Conservation (phyloP, 1,140 invertebrate species). For the Bombus pyrosoma region DNA sequence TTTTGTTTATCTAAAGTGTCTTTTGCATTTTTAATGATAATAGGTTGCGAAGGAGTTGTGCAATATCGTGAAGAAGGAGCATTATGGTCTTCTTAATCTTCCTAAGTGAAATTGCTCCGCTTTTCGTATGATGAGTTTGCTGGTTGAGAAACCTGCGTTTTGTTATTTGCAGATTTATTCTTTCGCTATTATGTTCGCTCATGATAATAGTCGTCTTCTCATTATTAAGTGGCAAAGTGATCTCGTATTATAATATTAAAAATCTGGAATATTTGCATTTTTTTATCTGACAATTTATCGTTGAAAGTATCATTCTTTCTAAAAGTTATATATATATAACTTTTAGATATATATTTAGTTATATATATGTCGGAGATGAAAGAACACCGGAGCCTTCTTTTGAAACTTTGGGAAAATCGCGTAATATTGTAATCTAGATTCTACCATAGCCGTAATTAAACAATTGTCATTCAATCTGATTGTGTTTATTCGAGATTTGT, state of each 20-base stretch:
- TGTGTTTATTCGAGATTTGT: no score
- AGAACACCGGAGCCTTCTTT: no score
- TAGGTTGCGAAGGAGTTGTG: neutral
- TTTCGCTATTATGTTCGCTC: neutral
- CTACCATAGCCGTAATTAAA: no score
- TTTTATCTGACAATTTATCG: no score
- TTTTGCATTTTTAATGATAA: slow-evolving; percentile 1
- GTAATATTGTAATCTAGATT: no score
- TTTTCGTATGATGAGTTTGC: neutral
- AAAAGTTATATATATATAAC: no score
- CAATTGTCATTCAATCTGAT: no score
- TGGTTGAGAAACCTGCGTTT: neutral
- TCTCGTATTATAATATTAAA: neutral
- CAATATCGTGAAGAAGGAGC: neutral
- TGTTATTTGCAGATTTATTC: neutral
- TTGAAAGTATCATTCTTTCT: no score
- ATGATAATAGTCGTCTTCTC: neutral
- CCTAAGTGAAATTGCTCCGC: neutral
- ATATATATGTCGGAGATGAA: no score
- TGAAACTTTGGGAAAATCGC: no score
- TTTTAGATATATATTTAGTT: no score
- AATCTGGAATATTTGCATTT: neutral
- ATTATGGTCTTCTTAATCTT: neutral
- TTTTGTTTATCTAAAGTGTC: neutral
- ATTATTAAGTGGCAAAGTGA: neutral